These are phyloP conservation scores for Campoplex capitator DNA, from an alignment of 2,888 invertebrate species.

Conservation along the genomic window DNA sequence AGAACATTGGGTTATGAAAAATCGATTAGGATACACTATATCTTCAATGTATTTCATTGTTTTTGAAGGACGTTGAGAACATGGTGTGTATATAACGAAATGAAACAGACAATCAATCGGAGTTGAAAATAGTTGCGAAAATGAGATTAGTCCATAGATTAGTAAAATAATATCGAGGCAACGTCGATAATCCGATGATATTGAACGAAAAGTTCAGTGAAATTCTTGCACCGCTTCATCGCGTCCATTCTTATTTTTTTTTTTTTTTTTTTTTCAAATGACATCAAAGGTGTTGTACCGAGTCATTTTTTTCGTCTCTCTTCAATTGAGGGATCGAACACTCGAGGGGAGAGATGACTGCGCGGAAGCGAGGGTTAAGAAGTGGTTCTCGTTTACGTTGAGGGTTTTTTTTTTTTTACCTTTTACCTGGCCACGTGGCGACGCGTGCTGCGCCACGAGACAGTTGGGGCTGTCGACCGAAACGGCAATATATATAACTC, in stretches of 20 bases:
- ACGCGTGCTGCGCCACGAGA: slow-evolving; percentile 75
- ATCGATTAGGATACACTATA: not conserved
- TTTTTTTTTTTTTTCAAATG: slow-evolving; percentile 23
- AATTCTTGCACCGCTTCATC: slow-evolving; percentile 32
- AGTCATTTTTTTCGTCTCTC: slow-evolving; percentile 68
- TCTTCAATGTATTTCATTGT: not conserved
- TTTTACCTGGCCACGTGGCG: slow-evolving; percentile 80
- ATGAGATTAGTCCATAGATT: slow-evolving; percentile 34
- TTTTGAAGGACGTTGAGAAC: not conserved
- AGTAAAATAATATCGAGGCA: slow-evolving; percentile 35
- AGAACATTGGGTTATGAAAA: not conserved
- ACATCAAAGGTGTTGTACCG: slow-evolving; percentile 72
- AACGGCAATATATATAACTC: slow-evolving; percentile 48
- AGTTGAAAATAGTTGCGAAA: slow-evolving; percentile 44
- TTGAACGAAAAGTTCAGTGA: slow-evolving; percentile 36
- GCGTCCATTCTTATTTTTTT: not conserved
- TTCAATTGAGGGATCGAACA: slow-evolving; percentile 41
- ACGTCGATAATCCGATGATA: slow-evolving; percentile 66
- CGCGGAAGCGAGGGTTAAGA: slow-evolving; percentile 68
- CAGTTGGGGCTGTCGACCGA: slow-evolving; percentile 71
- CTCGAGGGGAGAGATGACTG: slow-evolving; percentile 38
- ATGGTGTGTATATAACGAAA: not conserved
- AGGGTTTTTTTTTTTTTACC: slow-evolving; percentile 66
- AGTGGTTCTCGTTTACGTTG: slow-evolving; percentile 72
- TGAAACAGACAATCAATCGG: slow-evolving; percentile 18